Conservation (phyloP, 2,113 vertebrate species). For the Embiotoca jacksoni region DNA sequence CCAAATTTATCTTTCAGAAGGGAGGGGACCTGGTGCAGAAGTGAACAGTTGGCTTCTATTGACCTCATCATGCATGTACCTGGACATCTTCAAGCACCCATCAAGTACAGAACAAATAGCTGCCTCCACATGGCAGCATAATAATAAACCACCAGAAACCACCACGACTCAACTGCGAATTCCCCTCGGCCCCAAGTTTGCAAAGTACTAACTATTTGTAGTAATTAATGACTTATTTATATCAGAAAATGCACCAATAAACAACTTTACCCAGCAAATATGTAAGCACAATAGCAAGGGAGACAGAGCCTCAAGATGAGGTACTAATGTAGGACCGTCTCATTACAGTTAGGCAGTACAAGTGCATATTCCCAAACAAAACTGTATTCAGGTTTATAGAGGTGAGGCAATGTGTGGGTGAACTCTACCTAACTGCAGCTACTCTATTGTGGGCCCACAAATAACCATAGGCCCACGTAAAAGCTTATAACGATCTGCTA, state of each 20-base stretch:
- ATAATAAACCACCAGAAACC: constrained; percentile 31
- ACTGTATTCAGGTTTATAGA: background rate
- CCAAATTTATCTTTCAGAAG: constrained; percentile 16
- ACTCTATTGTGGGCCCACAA: too few species aligned
- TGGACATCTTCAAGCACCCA: constrained; percentile 1
- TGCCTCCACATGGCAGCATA: background rate
- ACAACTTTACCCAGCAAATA: background rate
- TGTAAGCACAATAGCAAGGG: background rate
- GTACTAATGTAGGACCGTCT: constrained; percentile 8
- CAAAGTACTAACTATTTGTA: constrained; percentile 19
- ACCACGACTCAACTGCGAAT: constrained; percentile 14
- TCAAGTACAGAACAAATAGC: constrained; percentile 14
- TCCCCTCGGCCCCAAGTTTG: constrained; percentile 27
- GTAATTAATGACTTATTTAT: constrained; percentile 41
- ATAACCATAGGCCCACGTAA: too few species aligned
- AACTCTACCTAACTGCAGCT: too few species aligned
- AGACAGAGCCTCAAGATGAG: constrained; percentile 23
- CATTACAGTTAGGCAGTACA: too few species aligned
- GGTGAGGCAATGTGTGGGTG: background rate
- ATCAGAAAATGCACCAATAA: constrained; percentile 5
- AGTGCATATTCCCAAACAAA: constrained; percentile 27
- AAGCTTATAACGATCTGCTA: too few species aligned
- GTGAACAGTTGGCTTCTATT: background rate
- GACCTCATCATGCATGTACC: background rate
- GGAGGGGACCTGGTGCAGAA: background rate